A percentile compares a stretch with the other conserved stretches of the same genome.
Evolutionary conservation across 1,140 invertebrate species (phyloP).

Genomic region (Zaprionus taronus): DNA sequence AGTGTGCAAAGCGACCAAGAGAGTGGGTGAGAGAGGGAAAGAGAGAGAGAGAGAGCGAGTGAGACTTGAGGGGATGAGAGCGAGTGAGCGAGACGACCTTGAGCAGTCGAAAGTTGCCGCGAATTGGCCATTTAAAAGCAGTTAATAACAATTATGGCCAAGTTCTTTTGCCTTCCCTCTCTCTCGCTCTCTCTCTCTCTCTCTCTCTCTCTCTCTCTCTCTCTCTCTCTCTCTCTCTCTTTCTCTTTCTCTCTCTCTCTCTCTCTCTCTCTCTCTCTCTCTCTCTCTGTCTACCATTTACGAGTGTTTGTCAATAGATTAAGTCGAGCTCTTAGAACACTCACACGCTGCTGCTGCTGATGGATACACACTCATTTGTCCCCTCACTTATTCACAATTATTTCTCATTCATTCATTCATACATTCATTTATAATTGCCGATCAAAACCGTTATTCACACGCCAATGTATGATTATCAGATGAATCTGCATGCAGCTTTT

Average conservation of each 20-base stretch:
- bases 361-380: not conserved
- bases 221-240: not conserved
- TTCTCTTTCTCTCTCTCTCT: not conserved
- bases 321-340: constrained; percentile 3
- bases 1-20: constrained; percentile 11
- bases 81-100: constrained; percentile 16
- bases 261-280: not conserved
- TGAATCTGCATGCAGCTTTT: not conserved
- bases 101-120: constrained; percentile 35
- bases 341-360: not conserved
- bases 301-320: not conserved
- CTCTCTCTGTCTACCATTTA: not conserved
- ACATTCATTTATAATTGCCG: not conserved
- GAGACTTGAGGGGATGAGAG: not conserved
- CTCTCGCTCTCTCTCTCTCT: not conserved
- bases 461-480: not conserved
- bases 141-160: constrained; percentile 30
- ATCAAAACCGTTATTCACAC: not conserved
- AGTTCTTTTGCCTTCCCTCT: constrained; percentile 18
- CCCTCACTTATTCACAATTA: constrained; percentile 6
- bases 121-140: constrained; percentile 35
- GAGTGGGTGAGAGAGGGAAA: not conserved
- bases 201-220: not conserved
- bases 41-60: not conserved
- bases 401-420: not conserved